Percentiles rank a stretch among this genome's conserved stretches.
Evolutionary conservation across 2,797 vertebrate genomes (phyloP).

Genomic region (Stomatorhinus walkeri): DNA sequence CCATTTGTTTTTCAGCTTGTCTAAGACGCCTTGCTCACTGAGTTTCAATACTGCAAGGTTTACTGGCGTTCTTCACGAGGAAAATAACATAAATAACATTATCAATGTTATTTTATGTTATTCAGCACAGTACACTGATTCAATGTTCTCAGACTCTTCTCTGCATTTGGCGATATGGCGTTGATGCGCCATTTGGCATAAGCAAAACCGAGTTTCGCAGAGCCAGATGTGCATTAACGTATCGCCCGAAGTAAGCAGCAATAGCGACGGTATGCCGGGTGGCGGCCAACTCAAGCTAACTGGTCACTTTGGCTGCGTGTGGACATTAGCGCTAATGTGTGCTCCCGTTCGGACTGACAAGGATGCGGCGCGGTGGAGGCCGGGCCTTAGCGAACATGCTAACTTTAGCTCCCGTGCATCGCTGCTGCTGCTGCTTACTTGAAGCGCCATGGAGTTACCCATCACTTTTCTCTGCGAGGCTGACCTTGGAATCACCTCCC

Average conservation of each 20-base stretch:
- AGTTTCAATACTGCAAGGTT: slow-evolving; percentile 99
- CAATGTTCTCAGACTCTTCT: slow-evolving; percentile 53
- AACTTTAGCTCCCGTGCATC: slow-evolving; percentile 72
- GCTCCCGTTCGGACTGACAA: neutral
- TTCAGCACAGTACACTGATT: slow-evolving; percentile 96
- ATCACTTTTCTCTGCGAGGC: slow-evolving; percentile 99
- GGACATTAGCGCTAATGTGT: neutral
- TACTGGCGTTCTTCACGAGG: slow-evolving; percentile 99
- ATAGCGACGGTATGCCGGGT: slow-evolving; percentile 66
- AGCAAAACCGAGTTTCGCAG: slow-evolving; percentile 97
- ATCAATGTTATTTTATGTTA: slow-evolving; percentile 99
- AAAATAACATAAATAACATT: slow-evolving; percentile 99
- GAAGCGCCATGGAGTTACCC: slow-evolving; percentile 96
- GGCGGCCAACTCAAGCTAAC: slow-evolving; percentile 13
- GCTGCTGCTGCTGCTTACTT: slow-evolving; percentile 99
- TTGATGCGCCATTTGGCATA: slow-evolving; percentile 99
- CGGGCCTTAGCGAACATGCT: neutral
- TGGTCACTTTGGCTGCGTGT: neutral
- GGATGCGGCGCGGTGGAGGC: neutral
- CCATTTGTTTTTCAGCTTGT: slow-evolving; percentile 99
- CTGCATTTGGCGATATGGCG: slow-evolving; percentile 86
- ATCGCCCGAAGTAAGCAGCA: slow-evolving; percentile 99
- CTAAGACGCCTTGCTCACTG: slow-evolving; percentile 99
- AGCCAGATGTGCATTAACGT: slow-evolving; percentile 99
- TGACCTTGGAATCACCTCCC: slow-evolving; percentile 99